These are phyloP conservation scores for Chiroxiphia lanceolata DNA, from an alignment of 2,797 vertebrate species.

Conservation along the genomic window DNA sequence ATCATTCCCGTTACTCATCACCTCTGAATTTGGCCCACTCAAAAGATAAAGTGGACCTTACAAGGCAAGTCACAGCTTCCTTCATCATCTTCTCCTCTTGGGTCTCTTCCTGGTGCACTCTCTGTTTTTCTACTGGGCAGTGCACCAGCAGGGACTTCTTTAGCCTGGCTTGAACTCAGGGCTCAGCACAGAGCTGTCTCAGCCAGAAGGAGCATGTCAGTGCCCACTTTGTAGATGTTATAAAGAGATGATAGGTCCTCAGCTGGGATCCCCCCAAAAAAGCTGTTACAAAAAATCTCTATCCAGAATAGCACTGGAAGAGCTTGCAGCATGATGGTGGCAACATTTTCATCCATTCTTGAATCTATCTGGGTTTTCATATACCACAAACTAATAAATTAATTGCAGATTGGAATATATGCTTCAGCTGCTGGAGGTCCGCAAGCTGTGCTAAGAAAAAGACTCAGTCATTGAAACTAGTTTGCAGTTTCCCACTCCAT, in stretches of 20 bases:
- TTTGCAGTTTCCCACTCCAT: background rate
- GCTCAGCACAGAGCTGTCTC: background rate
- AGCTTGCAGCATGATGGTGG: background rate
- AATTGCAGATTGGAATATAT: background rate
- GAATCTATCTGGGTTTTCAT: background rate
- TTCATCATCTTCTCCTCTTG: background rate
- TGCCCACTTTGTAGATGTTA: background rate
- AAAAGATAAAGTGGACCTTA: too few relatives aligned
- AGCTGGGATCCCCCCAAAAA: background rate
- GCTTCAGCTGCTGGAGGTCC: background rate
- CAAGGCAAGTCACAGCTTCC: too few relatives aligned
- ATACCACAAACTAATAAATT: background rate
- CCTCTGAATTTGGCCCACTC: too few relatives aligned
- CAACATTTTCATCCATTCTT: fast-evolving
- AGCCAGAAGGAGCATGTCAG: background rate
- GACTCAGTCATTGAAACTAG: background rate
- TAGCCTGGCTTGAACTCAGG: background rate
- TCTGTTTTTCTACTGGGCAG: background rate
- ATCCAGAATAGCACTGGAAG: background rate
- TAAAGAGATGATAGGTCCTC: background rate
- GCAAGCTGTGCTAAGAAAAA: background rate
- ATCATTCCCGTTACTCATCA: background rate
- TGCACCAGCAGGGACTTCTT: background rate
- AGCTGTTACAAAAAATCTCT: background rate
- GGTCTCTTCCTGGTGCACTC: background rate